Base-by-base conservation (phyloP, 1,140 invertebrate genomes). In the Aphaenogaster rudis region DNA sequence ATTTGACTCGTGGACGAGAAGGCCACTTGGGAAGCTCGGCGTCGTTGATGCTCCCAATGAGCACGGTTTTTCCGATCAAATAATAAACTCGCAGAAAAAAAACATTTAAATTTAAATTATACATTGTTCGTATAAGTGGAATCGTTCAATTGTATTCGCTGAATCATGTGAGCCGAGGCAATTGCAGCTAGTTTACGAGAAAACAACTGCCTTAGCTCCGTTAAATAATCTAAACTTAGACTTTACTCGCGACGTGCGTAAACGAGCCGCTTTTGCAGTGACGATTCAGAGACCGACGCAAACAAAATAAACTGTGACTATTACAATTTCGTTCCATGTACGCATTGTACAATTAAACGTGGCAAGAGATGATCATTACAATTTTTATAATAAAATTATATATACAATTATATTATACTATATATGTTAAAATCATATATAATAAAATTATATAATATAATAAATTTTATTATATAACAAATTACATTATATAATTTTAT, bases 211-310 rank as follows among this genome's bases (percentile, higher is more conserved):
- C 52, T 50, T 33, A 81, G 63, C 28, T 77, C 8, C 42, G 17
- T 42, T 45, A 61, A 87, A 80, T 64, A 63, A 33, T 61, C 88
- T 90, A 90, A 89, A 90, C 15, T 89, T 89, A 89, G 89, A 78
- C 1, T 59, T 80, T 50, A 86, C 42, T 87, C 48, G 63, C 69
- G 42, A 52, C 42, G 50, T 80, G 63, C 39, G 39, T 67, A 69
- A 86, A 90, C 45, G 54, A 50, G 77, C 36, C 17, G 33, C 28
- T 61, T 72, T 59, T 66, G 61, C 33, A 36, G 9, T n/a, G 74
- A 36, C 42, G 28, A 82, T 82, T 74, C 54, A 82, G 28, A 82
- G 28, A 48, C 2, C 28, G 15, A 36, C 42, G 21, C 42, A 48
- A 50, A 76, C 28, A 76, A 74, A 61, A 63, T 74, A 74, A 42